phyloP scores from a whole-genome alignment of 2,797 vertebrate species.

The Ctenochaetus hawaiiensis region DNA sequence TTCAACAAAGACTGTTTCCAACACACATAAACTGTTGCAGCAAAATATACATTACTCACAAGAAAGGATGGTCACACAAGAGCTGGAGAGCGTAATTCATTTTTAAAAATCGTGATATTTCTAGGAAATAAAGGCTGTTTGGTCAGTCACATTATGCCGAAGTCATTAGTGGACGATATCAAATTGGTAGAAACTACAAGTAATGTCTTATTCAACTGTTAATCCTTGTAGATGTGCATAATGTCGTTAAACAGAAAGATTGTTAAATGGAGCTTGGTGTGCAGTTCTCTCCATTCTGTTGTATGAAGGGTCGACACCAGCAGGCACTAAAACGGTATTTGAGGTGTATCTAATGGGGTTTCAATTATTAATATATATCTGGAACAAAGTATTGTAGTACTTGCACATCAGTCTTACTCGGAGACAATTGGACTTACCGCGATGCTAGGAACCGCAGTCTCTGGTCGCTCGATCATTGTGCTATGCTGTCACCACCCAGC shows the following conservation, averaged over 20 bases:
- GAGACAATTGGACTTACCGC: constrained; percentile 80
- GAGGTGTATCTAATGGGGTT: rapidly evolving
- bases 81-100: constrained; percentile 4
- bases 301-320: not conserved
- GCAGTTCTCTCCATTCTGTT: no score
- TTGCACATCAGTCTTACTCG: not conserved
- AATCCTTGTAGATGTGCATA: not conserved
- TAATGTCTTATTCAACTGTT: not conserved
- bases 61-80: no score
- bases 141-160: not conserved
- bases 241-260: not conserved
- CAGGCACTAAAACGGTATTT: not conserved
- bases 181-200: rapidly evolving
- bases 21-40: not conserved
- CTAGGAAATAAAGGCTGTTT: not conserved
- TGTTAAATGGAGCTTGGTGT: not conserved
- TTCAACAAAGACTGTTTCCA: not conserved
- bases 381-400: not conserved
- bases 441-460: constrained; percentile 84
- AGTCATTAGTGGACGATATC: rapidly evolving
- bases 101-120: constrained; percentile 1
- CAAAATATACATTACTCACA: not conserved
- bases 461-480: constrained; percentile 87
- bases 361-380: not conserved
- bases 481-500: constrained; percentile 77